A percentile compares a stretch with the other conserved stretches of the same genome.
These are phyloP conservation scores for Tribolium castaneum DNA, from an alignment of 1,140 invertebrate species.

Conservation along the genomic window DNA sequence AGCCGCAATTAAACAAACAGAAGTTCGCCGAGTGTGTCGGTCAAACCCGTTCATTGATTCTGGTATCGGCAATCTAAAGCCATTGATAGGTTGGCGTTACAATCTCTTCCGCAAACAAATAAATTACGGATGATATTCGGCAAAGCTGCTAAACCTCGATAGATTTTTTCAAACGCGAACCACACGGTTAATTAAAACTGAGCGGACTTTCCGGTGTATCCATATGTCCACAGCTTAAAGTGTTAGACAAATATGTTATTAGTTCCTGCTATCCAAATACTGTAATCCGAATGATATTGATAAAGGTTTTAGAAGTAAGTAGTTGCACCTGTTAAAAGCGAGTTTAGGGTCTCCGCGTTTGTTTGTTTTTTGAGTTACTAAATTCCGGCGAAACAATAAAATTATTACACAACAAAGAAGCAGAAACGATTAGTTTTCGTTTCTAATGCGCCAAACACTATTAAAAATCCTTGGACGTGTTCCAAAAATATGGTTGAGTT, in stretches of 20 bases:
- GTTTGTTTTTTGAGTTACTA: background rate
- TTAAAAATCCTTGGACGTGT: slow-evolving; percentile 47
- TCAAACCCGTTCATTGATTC: background rate
- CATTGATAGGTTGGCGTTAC: background rate
- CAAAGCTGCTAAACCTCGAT: background rate
- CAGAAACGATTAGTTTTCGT: slow-evolving; percentile 13
- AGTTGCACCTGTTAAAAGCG: background rate
- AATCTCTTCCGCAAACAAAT: slow-evolving; percentile 11
- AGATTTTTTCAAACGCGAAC: slow-evolving; percentile 8
- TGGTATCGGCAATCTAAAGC: background rate
- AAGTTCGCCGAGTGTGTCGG: background rate
- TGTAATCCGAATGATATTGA: slow-evolving; percentile 4
- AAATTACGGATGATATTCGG: background rate
- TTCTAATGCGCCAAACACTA: slow-evolving; percentile 23
- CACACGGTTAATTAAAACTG: slow-evolving; percentile 17
- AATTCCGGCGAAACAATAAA: slow-evolving; percentile 7
- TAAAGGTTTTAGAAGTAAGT: slow-evolving; percentile 2
- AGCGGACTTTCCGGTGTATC: background rate
- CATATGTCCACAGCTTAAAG: slow-evolving; percentile 22
- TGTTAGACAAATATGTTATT: slow-evolving; percentile 9
- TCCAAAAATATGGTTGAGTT: slow-evolving; percentile 41
- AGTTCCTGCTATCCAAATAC: slow-evolving; percentile 16
- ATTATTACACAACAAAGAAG: slow-evolving; percentile 30
- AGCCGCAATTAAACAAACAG: too few species aligned
- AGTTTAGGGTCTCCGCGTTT: background rate